Conservation (phyloP, 2,113 vertebrate genomes). For the Rhinoderma darwinii region DNA sequence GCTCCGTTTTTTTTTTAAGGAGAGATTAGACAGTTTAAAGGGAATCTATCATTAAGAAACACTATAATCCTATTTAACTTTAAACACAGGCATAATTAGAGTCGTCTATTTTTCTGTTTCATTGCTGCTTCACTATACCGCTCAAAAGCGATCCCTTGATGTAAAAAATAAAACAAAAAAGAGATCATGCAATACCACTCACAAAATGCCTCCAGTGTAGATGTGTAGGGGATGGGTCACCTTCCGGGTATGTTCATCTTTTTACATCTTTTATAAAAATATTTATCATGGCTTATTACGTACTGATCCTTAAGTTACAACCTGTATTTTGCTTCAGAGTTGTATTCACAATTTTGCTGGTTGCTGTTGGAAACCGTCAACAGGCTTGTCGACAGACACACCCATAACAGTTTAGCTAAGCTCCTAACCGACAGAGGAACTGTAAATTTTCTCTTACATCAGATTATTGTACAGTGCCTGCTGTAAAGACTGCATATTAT, state of each 20-base stretch:
- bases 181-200: not conserved
- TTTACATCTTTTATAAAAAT: not conserved
- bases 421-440: too few species aligned
- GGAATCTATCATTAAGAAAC: constrained; percentile 39
- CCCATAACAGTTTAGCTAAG: too few species aligned
- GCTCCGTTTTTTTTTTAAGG: not conserved
- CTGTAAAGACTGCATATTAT: too few species aligned
- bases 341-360: not conserved
- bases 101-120: not conserved
- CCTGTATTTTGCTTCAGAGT: too few species aligned
- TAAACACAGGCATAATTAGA: constrained; percentile 35
- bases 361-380: not conserved
- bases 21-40: constrained; percentile 30
- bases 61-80: constrained; percentile 39
- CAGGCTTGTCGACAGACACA: too few species aligned
- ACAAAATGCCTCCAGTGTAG: not conserved
- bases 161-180: not conserved
- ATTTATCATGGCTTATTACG: not conserved
- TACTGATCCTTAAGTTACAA: not conserved
- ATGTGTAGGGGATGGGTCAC: not conserved
- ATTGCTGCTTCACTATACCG: not conserved
- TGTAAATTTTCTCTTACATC: too few species aligned
- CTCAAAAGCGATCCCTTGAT: not conserved
- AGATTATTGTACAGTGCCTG: too few species aligned
- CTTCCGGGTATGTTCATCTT: not conserved